Evolutionary conservation across 2,888 invertebrate species (phyloP).

Genomic region (Cancer borealis): DNA sequence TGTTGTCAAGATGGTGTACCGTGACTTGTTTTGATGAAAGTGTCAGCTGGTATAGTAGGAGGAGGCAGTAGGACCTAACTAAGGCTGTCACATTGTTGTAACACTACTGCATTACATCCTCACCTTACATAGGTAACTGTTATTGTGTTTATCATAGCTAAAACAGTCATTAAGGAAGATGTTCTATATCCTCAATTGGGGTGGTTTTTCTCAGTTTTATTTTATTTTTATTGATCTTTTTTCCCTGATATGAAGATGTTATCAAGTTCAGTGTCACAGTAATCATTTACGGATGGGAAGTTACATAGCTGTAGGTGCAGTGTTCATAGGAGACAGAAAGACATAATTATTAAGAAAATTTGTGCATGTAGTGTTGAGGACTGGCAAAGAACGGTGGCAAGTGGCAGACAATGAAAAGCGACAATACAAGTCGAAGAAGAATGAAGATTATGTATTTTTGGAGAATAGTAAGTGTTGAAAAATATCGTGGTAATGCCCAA

Average conservation of each 20-base stretch:
- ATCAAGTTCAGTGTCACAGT: neutral
- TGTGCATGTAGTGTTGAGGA: neutral
- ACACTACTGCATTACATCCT: neutral
- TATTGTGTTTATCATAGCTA: neutral
- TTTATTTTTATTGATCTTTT: neutral
- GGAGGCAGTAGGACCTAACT: neutral
- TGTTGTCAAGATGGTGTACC: neutral
- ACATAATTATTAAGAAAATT: neutral
- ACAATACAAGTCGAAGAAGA: neutral
- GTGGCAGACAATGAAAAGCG: neutral
- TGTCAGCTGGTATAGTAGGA: neutral
- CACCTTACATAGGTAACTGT: neutral
- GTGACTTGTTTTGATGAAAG: neutral
- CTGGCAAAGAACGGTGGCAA: neutral
- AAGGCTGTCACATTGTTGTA: neutral
- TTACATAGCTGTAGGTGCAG: neutral
- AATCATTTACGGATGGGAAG: neutral
- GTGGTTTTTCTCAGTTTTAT: neutral
- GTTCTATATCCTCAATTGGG: neutral
- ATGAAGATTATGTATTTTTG: neutral
- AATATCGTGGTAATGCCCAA: neutral
- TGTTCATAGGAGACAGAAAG: neutral
- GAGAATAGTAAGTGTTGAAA: neutral
- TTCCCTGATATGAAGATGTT: neutral
- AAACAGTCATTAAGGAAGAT: neutral